phyloP scores from a whole-genome alignment of 1,140 invertebrate species.

The Maniola jurtina region DNA sequence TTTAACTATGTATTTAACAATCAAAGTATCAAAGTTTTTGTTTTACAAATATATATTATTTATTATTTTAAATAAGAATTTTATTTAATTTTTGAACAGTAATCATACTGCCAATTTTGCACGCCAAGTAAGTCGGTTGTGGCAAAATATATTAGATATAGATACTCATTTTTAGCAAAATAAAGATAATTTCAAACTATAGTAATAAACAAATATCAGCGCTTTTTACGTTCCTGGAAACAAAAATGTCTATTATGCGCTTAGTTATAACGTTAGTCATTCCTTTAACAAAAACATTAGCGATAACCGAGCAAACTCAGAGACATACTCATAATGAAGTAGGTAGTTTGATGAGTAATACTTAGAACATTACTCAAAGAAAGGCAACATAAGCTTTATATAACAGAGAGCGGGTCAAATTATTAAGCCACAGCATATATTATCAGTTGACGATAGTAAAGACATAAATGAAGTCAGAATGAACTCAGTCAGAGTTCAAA shows the following conservation, averaged over 20 bases:
- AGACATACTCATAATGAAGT: background rate
- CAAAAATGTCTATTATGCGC: background rate
- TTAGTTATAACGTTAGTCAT: conserved; percentile 7
- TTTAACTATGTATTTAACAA: too few relatives aligned
- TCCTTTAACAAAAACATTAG: conserved; percentile 12
- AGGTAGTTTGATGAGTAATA: conserved; percentile 1
- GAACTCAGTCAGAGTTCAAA: background rate
- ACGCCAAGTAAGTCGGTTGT: too few relatives aligned
- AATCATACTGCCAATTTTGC: too few relatives aligned
- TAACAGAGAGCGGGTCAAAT: too few relatives aligned
- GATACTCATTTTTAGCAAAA: too few relatives aligned
- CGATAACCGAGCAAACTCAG: conserved; percentile 7
- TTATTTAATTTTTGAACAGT: too few relatives aligned
- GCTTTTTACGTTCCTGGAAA: background rate
- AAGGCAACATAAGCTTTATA: background rate
- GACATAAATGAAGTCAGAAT: background rate
- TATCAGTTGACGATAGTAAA: background rate
- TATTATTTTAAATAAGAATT: too few relatives aligned
- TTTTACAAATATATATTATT: too few relatives aligned
- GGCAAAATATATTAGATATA: too few relatives aligned
- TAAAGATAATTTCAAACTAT: too few relatives aligned
- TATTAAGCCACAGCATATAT: too few relatives aligned
- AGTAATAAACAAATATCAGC: background rate
- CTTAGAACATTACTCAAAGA: background rate
- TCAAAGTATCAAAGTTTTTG: too few relatives aligned